Evolutionary conservation across 2,113 vertebrate genomes (phyloP).

Genomic region (Vombatus ursinus): DNA sequence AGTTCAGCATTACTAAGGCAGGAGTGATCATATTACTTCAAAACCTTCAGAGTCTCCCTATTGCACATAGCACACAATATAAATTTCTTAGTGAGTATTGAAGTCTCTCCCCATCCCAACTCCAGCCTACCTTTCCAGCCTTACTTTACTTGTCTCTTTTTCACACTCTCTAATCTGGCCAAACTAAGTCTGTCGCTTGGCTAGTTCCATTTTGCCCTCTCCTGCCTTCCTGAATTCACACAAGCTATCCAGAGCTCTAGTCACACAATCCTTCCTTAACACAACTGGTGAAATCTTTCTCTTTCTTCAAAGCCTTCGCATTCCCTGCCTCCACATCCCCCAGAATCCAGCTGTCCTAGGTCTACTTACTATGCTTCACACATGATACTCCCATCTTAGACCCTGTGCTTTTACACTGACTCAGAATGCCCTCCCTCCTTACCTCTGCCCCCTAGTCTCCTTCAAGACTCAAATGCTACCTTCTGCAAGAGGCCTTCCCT

Average conservation of each 20-base stretch:
- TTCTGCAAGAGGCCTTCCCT: not conserved
- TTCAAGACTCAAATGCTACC: not conserved
- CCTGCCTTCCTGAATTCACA: not conserved
- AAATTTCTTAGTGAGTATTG: not conserved
- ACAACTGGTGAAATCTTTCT: not conserved
- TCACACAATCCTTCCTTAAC: not conserved
- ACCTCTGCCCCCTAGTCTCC: not conserved
- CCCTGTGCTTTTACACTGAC: not conserved
- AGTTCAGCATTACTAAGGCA: not conserved
- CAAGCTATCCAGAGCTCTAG: not conserved
- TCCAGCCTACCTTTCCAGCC: not conserved
- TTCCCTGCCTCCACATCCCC: not conserved
- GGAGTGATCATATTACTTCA: too few species aligned
- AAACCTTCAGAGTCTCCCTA: too few species aligned
- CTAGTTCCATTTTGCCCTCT: not conserved
- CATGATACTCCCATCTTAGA: not conserved
- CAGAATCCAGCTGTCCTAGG: not conserved
- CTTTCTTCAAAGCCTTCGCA: not conserved
- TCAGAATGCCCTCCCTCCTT: not conserved
- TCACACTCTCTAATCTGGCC: not conserved
- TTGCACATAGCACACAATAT: too few species aligned
- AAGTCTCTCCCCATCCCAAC: not conserved
- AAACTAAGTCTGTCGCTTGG: not conserved
- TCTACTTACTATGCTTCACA: not conserved
- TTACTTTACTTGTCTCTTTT: not conserved